Conservation (phyloP, 2,888 invertebrate genomes). For the Amiota minor region DNA sequence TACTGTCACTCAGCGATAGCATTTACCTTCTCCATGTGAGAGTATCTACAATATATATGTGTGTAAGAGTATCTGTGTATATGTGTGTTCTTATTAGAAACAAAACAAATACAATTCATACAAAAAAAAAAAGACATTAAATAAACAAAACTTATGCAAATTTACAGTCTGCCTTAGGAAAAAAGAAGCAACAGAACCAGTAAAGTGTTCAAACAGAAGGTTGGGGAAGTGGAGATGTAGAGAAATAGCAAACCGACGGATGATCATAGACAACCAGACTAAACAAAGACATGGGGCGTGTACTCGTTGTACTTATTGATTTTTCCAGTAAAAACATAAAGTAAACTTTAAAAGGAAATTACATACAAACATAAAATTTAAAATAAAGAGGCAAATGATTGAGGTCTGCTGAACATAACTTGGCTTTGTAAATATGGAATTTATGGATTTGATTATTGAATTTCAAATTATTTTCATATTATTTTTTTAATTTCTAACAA, state of each 20-base stretch:
- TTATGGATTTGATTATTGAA: neutral
- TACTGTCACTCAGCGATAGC: neutral
- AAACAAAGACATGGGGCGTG: conserved; percentile 19
- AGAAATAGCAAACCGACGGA: conserved; percentile 52
- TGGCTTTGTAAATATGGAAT: too few species aligned
- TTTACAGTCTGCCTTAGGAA: neutral
- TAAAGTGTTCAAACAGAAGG: neutral
- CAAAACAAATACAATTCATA: neutral
- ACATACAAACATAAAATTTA: neutral
- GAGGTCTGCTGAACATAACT: too few species aligned
- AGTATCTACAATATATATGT: too few species aligned
- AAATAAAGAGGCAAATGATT: neutral
- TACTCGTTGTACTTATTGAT: conserved; percentile 15
- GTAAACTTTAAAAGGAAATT: too few species aligned
- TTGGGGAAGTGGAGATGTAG: conserved; percentile 40
- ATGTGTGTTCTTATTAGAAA: conserved; percentile 6
- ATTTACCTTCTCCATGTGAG: neutral
- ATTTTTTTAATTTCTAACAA: too few species aligned
- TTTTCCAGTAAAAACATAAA: neutral
- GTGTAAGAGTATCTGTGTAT: neutral
- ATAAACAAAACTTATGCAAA: conserved; percentile 26
- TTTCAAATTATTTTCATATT: neutral
- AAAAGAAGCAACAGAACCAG: neutral
- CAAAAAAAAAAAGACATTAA: too few species aligned
- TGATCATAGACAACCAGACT: conserved; percentile 10